Percentiles rank a stretch among this genome's conserved stretches.
phyloP scores from a whole-genome alignment of 2,113 vertebrate genomes.

The Jacana jacana region DNA sequence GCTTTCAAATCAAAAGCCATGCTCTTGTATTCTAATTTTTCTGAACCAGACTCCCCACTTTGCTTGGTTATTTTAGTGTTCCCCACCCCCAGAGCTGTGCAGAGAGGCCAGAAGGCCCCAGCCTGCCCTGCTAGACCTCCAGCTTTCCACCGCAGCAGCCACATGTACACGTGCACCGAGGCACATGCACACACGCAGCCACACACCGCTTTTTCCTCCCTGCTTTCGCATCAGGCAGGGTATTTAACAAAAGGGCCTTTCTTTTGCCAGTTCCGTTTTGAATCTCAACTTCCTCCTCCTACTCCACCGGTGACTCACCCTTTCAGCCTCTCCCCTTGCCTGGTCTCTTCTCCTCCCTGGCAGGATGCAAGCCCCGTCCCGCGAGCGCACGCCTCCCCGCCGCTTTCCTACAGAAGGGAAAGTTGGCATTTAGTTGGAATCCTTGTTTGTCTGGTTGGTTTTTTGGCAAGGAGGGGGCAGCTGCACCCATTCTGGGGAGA shows the following conservation, averaged over 20 bases:
- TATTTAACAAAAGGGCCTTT: conserved; percentile 36
- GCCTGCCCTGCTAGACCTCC: conserved; percentile 16
- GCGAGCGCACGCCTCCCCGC: fast-evolving
- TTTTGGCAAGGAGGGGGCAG: not conserved
- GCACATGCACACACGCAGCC: not conserved
- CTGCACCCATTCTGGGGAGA: not conserved
- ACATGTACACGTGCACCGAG: not conserved
- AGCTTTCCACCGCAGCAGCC: not conserved
- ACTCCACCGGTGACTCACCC: not conserved
- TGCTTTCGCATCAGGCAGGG: not conserved
- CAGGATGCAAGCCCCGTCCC: not conserved
- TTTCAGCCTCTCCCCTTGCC: conserved; percentile 20
- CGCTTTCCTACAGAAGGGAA: not conserved
- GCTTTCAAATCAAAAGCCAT: conserved; percentile 58
- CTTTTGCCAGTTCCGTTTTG: not conserved
- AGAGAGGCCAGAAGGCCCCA: conserved; percentile 51
- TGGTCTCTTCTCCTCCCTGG: not conserved
- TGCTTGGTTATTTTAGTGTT: not conserved
- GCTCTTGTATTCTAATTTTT: conserved; percentile 56
- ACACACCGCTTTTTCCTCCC: not conserved
- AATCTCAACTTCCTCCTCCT: conserved; percentile 6
- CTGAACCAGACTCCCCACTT: conserved; percentile 35
- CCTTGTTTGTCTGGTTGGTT: not conserved
- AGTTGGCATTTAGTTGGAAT: not conserved
- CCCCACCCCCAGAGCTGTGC: conserved; percentile 42